phyloP scores from a whole-genome alignment of 2,113 vertebrate genomes.

The Trichechus manatus region DNA sequence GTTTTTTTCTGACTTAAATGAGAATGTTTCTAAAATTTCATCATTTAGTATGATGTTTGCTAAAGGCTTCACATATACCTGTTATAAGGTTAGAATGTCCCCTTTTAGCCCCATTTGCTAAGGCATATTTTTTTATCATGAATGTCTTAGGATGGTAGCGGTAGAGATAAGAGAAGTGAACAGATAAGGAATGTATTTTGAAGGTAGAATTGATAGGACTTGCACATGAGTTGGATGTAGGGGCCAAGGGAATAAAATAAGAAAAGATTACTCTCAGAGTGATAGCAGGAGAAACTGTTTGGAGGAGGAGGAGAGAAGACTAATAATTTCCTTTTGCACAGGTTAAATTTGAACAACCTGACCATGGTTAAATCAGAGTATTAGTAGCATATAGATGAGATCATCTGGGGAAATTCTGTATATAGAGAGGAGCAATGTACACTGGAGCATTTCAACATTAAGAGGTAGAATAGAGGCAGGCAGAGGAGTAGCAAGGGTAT shows the following conservation, averaged over 20 bases:
- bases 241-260: background rate
- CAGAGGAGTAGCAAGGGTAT: no score
- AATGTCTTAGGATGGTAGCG: conserved; percentile 44
- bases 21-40: conserved; percentile 16
- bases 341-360: background rate
- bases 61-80: background rate
- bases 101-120: background rate
- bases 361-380: background rate
- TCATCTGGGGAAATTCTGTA: background rate
- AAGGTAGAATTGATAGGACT: conserved; percentile 39
- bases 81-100: conserved; percentile 19
- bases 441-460: background rate
- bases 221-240: background rate
- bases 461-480: background rate
- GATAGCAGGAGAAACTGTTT: conserved; percentile 3
- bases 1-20: conserved; percentile 35
- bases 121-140: background rate
- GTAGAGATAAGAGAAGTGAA: conserved; percentile 18
- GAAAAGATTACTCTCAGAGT: conserved; percentile 6
- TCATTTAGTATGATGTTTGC: conserved; percentile 1
- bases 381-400: conserved; percentile 20
- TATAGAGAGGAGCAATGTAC: background rate
- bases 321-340: background rate
- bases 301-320: background rate
- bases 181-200: conserved; percentile 46